Percentiles rank a stretch among this genome's conserved stretches.
These are phyloP conservation scores for Trichacis sp. DNA, from an alignment of 2,888 invertebrate genomes.

Conservation along the genomic window DNA sequence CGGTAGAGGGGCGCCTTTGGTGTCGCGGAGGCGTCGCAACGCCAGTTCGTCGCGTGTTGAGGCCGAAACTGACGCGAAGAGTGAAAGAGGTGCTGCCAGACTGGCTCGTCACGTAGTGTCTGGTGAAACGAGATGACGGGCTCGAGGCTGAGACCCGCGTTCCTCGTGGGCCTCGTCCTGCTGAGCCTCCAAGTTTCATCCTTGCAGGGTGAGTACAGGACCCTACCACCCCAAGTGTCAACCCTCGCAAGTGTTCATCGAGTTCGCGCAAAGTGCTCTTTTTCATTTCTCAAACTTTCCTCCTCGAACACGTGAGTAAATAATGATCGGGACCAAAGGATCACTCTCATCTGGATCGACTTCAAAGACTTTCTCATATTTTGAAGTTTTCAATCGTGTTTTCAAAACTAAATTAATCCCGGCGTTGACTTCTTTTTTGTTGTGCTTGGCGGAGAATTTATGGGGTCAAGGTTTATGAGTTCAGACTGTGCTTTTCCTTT, in stretches of 20 bases:
- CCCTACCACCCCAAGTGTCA: too few species aligned
- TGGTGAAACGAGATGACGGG: constrained; percentile 73
- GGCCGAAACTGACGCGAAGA: constrained; percentile 57
- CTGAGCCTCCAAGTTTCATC: constrained; percentile 70
- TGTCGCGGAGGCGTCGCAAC: constrained; percentile 48
- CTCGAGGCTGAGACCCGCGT: constrained; percentile 72
- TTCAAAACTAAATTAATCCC: too few species aligned
- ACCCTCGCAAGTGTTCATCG: too few species aligned
- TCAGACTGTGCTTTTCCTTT: not conserved
- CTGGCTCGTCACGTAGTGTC: constrained; percentile 64
- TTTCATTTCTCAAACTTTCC: too few species aligned
- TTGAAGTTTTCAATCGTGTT: too few species aligned
- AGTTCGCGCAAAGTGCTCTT: not conserved
- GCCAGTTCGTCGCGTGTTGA: constrained; percentile 63
- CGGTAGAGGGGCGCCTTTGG: constrained; percentile 30
- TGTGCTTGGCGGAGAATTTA: not conserved
- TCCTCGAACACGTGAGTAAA: too few species aligned
- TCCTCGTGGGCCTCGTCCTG: constrained; percentile 72
- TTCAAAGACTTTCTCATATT: too few species aligned
- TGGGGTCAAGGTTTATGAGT: not conserved
- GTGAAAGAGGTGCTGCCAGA: constrained; percentile 60
- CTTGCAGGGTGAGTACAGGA: constrained; percentile 72
- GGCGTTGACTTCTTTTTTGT: too few species aligned
- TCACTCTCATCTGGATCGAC: too few species aligned
- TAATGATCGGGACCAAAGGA: too few species aligned